Evolutionary conservation across 2,113 vertebrate species (phyloP).

Genomic region (Ranitomeya imitator): DNA sequence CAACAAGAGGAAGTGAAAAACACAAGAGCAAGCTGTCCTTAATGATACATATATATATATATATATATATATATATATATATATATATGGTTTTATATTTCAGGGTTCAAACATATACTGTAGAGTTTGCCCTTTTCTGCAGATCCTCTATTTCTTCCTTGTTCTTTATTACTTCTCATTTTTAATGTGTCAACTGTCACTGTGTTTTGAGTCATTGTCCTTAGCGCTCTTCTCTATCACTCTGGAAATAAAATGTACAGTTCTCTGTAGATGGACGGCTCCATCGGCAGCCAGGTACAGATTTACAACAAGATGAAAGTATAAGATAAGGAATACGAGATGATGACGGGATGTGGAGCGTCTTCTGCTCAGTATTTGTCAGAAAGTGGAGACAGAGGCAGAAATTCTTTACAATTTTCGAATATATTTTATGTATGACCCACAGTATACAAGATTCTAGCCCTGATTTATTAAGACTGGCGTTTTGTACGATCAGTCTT

Average conservation of each 20-base stretch:
- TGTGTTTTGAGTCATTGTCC: constrained; percentile 22
- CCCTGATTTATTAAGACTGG: no score
- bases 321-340: not conserved
- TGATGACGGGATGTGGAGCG: not conserved
- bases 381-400: not conserved
- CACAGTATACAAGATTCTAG: not conserved
- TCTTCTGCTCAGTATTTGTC: not conserved
- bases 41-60: not conserved
- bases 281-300: not conserved
- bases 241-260: not conserved
- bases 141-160: not conserved
- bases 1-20: not conserved
- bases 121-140: not conserved
- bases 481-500: no score
- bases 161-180: constrained; percentile 6
- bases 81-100: not conserved
- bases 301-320: not conserved
- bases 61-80: no score
- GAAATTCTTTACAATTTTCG: not conserved
- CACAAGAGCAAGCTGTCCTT: not conserved
- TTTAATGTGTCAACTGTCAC: constrained; percentile 10
- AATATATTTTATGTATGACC: not conserved
- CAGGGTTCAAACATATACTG: not conserved
- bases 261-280: not conserved
- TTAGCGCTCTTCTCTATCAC: not conserved